Conservation (phyloP, 2,797 vertebrate genomes). For the Tapera naevia region DNA sequence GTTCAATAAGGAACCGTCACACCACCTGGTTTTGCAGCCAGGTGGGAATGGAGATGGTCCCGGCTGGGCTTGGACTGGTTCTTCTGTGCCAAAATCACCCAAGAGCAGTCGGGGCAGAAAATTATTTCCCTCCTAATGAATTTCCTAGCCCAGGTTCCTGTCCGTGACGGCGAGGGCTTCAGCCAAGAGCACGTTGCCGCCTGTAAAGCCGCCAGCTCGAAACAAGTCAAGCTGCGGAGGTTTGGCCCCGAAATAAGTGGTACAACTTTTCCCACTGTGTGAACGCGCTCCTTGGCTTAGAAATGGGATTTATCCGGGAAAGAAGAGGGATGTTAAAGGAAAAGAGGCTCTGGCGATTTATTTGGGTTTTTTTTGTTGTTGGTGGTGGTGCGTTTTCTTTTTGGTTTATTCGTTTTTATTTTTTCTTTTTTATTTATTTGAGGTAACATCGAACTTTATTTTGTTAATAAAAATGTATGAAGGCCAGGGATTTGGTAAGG, state of each 20-base stretch:
- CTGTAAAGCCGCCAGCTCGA: background rate
- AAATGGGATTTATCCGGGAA: background rate
- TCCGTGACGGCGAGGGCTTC: background rate
- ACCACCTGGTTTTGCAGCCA: background rate
- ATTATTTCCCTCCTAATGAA: background rate
- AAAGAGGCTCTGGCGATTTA: background rate
- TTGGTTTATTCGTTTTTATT: no score
- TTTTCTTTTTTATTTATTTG: no score
- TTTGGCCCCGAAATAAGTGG: background rate
- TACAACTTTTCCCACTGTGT: background rate
- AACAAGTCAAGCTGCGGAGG: background rate
- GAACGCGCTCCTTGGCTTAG: background rate
- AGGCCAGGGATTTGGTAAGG: fast-evolving
- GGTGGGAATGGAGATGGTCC: background rate
- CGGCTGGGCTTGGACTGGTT: background rate
- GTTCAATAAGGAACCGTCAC: background rate
- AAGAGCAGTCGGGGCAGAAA: background rate
- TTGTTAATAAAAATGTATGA: background rate
- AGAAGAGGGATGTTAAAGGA: background rate
- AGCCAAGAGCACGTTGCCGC: background rate
- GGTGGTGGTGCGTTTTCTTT: no score
- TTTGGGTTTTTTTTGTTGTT: background rate
- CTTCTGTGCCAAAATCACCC: background rate
- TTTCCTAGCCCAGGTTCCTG: background rate
- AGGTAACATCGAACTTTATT: background rate